These are phyloP conservation scores for Phasia obesa DNA, from an alignment of 2,888 invertebrate genomes.

Conservation along the genomic window DNA sequence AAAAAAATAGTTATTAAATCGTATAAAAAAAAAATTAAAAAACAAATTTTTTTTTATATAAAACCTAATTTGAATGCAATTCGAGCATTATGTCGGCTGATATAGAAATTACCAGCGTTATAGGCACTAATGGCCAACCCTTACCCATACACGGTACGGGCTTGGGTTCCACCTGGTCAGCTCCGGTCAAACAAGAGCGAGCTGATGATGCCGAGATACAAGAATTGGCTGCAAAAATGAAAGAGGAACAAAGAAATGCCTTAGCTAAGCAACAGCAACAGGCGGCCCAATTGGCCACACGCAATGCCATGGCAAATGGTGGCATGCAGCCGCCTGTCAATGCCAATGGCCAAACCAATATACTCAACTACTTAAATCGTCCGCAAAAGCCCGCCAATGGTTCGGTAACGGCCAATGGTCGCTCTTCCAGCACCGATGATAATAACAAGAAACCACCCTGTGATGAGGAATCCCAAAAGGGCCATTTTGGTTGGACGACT, in stretches of 20 bases:
- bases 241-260: slow-evolving; percentile 90
- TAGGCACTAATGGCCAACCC: slow-evolving; percentile 80
- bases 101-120: slow-evolving; percentile 78
- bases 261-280: slow-evolving; percentile 81
- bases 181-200: slow-evolving; percentile 81
- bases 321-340: slow-evolving; percentile 76
- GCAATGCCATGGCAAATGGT: slow-evolving; percentile 75
- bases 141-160: slow-evolving; percentile 79
- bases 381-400: slow-evolving; percentile 78
- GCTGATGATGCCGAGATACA: slow-evolving; percentile 93
- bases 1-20: neutral
- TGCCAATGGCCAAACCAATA: slow-evolving; percentile 84
- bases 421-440: slow-evolving; percentile 75
- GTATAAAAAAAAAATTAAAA: slow-evolving; percentile 24
- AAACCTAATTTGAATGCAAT: slow-evolving; percentile 17
- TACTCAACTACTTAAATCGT: slow-evolving; percentile 85
- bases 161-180: slow-evolving; percentile 77
- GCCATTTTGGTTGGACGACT: slow-evolving; percentile 95
- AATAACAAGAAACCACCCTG: slow-evolving; percentile 78
- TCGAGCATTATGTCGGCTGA: slow-evolving; percentile 73
- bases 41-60: neutral
- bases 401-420: slow-evolving; percentile 64
- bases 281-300: slow-evolving; percentile 79
- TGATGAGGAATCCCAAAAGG: slow-evolving; percentile 90
- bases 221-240: slow-evolving; percentile 93